phyloP scores from a whole-genome alignment of 2,797 vertebrate species.

The Menidia menidia region DNA sequence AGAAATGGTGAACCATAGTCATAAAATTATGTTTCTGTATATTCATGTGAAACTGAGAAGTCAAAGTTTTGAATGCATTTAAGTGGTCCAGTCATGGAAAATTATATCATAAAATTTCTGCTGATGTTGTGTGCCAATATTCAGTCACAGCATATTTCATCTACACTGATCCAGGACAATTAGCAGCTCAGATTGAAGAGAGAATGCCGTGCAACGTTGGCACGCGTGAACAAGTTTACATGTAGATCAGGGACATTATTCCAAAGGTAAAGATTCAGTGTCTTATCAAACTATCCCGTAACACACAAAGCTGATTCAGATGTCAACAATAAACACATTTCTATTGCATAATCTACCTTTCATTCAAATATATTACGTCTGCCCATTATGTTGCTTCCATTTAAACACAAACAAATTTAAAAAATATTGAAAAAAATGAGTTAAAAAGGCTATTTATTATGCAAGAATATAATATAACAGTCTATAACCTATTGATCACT shows the following conservation, averaged over 20 bases:
- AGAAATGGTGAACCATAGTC: slow-evolving; percentile 2
- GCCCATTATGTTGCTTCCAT: slow-evolving; percentile 36
- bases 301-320: slow-evolving; percentile 58
- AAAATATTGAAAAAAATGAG: slow-evolving; percentile 53
- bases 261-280: slow-evolving; percentile 47
- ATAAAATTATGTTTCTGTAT: background rate
- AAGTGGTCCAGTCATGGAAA: too few species aligned
- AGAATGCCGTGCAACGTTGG: slow-evolving; percentile 48
- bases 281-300: slow-evolving; percentile 48
- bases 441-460: slow-evolving; percentile 65
- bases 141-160: slow-evolving; percentile 30
- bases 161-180: slow-evolving; percentile 49
- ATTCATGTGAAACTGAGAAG: background rate
- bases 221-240: slow-evolving; percentile 47
- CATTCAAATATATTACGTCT: slow-evolving; percentile 40
- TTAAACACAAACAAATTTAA: slow-evolving; percentile 45
- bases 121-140: slow-evolving; percentile 5
- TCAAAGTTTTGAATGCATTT: background rate
- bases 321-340: slow-evolving; percentile 52
- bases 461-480: slow-evolving; percentile 63
- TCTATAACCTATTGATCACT: slow-evolving; percentile 76
- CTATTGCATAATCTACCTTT: slow-evolving; percentile 45
- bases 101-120: background rate
- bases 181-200: slow-evolving; percentile 39
- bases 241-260: slow-evolving; percentile 18